Evolutionary conservation across 2,888 invertebrate species (phyloP).

Genomic region (Protophormia terraenovae): DNA sequence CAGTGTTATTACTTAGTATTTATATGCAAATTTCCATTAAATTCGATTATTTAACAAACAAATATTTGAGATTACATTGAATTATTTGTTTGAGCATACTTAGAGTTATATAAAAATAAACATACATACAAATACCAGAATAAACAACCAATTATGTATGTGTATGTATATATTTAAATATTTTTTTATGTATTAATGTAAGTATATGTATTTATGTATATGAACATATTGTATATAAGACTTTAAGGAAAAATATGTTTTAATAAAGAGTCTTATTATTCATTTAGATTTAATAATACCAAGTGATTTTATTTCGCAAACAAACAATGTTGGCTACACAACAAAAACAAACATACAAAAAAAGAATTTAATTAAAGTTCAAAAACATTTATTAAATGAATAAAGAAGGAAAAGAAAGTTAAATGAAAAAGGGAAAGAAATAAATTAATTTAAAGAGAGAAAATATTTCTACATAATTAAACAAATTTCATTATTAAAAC

Average conservation of each 20-base stretch:
- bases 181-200: background rate
- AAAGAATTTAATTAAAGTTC: conserved; percentile 30
- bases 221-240: background rate
- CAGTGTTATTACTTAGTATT: conserved; percentile 7
- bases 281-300: conserved; percentile 13
- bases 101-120: background rate
- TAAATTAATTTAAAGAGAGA: background rate
- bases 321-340: conserved; percentile 4
- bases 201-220: background rate
- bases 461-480: conserved; percentile 19
- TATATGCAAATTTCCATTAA: conserved; percentile 57
- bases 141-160: background rate
- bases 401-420: background rate
- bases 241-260: conserved; percentile 9
- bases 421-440: background rate
- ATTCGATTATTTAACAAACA: conserved; percentile 60
- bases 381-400: background rate
- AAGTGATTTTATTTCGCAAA: background rate
- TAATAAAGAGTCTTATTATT: conserved; percentile 11
- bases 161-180: background rate
- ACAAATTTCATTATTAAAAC: conserved; percentile 13
- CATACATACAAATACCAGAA: too few species aligned
- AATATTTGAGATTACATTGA: conserved; percentile 60
- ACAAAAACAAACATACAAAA: background rate
- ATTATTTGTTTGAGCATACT: conserved; percentile 38